These are phyloP conservation scores for Anas platyrhynchos DNA, from an alignment of 2,113 vertebrate species.

Conservation along the genomic window DNA sequence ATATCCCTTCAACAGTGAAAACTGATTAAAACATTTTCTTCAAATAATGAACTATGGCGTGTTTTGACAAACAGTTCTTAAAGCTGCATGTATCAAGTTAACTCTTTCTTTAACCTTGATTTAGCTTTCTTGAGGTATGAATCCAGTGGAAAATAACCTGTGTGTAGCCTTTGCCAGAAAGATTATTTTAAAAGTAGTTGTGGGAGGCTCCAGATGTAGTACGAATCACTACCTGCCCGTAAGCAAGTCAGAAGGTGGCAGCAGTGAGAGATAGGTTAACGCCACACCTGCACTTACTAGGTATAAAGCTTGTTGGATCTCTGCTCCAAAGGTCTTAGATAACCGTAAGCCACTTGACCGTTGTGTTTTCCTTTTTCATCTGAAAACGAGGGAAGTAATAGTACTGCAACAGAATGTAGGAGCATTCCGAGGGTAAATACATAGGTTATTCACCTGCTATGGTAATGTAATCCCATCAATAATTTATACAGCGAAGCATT, in stretches of 20 bases:
- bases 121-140: not conserved
- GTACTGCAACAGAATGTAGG: not conserved
- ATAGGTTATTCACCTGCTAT: not conserved
- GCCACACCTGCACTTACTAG: too few relatives aligned
- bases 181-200: not conserved
- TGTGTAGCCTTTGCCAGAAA: not conserved
- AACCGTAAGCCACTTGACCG: not conserved
- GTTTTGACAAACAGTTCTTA: not conserved
- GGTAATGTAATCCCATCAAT: not conserved
- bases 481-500: not conserved
- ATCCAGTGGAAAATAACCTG: not conserved
- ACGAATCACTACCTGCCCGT: not conserved
- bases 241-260: not conserved
- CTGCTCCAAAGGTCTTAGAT: not conserved
- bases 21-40: not conserved
- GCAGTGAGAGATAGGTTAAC: too few relatives aligned
- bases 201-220: not conserved
- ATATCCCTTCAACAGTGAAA: not conserved
- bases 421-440: not conserved
- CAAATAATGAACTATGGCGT: not conserved
- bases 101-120: not conserved
- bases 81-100: not conserved
- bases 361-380: not conserved
- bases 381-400: not conserved
- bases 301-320: not conserved